Base-by-base conservation (phyloP, 2,113 vertebrate species). In the Cromileptes altivelis region DNA sequence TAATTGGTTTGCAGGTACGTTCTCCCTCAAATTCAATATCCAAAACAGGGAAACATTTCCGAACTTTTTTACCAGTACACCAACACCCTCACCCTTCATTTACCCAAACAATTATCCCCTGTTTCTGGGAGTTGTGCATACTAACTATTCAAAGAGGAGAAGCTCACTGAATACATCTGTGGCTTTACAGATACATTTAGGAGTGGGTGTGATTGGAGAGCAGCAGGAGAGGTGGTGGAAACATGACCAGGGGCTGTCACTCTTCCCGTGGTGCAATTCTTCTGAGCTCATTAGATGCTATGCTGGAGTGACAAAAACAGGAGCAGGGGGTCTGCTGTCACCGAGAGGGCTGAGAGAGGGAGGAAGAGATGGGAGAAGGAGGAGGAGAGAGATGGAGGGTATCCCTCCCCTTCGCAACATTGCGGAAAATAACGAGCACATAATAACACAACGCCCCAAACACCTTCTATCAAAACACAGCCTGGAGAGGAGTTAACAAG, bases 261-360 rank as follows among this genome's bases (percentile, higher is more conserved):
- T 93, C 84, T 87, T 88, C 89, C 85, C 11, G 40, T 79, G 79
- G 87, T 84, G 90, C 80, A 80, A 86, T 90, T 86, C 87, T 85
- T 88, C 89, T 88, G 86, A 91, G 92, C 91, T 93, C 90, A 94
- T 94, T 93, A 93, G 86, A 87, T 64, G 61, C 85, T 52, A 83
- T 40, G 57, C 73, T 71, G 68, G 78, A 85, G 79, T 85, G 86
- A 81, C 55, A 81, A 85, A 88, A 89, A 88, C 70, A 81, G 80
- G 77, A 68, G 83, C 85, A 75, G 75, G 80, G 76, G 79, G 80
- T 76, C 84, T 82, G 85, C 80, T 81, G 89, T 85, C 77, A 88
- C 63, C 8, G 63, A 77, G 60, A 75, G 15, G 23, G 70, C 18
- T 64, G 68, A 61, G 30, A 80, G 68, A 67, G 19, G 52, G 73